Base-by-base conservation (phyloP, 2,113 vertebrate species). In the Onychorhynchus coronatus region DNA sequence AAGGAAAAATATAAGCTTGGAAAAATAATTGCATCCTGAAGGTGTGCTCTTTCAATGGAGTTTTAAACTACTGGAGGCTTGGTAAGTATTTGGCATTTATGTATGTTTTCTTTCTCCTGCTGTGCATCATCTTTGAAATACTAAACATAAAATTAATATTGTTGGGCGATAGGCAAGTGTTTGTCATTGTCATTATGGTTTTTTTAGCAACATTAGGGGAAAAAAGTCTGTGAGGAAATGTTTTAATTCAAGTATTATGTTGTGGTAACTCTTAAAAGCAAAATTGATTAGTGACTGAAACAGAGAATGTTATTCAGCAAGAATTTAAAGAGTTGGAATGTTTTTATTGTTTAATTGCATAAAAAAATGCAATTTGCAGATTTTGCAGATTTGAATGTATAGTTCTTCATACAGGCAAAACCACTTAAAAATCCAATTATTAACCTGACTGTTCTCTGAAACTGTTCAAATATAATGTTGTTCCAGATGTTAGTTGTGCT, bases 401-500 rank as follows among this genome's bases (percentile, higher is more conserved):
- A 56, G 27, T 52, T 63, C 39, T 65, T 25, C 56, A 25, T 68
- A 22, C 27, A 49, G 78, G 49, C 37, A 79, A 85, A 75, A 25
- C 20, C 22, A 25, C 25, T 72, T 68, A 52, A 82, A 68, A 79
- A 76, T 82, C 21, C 22, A 44, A 0, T 89, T 73, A n/a, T 59
- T 88, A 71, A 85, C 13, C 30, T 56, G 52, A 65, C 56, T 41
- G 44, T 72, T 41, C 66, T 79, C 53, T 84, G 39, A 89, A 85
- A 75, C 47, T 81, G 44, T 71, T 65, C 42, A 75, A 86, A 84
- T 67, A 15, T 33, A 81, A 42, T 28, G 42, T 59, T 91, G n/a
- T 85, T 93, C 55, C 88, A 96, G 94, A 96, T 97, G 84, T 93
- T 94, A 94, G 39, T 92, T 75, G 77, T 79, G 61, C 55, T 59